phyloP scores from a whole-genome alignment of 92 coral and sea anemone species.

The Isaurus tuberculatus region DNA sequence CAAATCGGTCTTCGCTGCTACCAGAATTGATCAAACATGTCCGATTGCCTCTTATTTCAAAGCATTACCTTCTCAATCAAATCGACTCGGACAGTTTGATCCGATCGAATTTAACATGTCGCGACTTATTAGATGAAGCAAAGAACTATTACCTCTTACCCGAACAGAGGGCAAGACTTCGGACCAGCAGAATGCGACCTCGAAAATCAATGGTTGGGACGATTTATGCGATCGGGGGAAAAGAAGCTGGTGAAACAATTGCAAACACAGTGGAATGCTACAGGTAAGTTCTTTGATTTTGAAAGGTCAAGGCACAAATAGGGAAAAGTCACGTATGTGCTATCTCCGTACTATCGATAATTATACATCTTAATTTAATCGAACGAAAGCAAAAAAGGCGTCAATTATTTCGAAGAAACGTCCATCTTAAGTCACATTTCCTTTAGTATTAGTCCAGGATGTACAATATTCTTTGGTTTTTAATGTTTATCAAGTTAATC shows the following conservation, averaged over 20 bases:
- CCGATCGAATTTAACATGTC: constrained; percentile 87
- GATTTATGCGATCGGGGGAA: constrained; percentile 95
- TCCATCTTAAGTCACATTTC: too few relatives aligned
- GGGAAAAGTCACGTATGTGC: neutral
- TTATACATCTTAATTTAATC: neutral
- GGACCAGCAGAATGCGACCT: constrained; percentile 91
- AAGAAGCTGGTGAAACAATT: constrained; percentile 99
- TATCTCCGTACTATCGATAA: neutral
- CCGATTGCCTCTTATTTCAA: constrained; percentile 92
- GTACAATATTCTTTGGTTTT: too few relatives aligned
- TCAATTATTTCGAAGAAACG: too few relatives aligned
- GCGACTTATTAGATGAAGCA: constrained; percentile 96
- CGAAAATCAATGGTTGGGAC: constrained; percentile 95
- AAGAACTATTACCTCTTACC: constrained; percentile 93
- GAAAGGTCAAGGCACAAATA: neutral
- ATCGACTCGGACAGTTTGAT: constrained; percentile 88
- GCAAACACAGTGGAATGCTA: constrained; percentile 94
- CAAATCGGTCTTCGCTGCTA: constrained; percentile 77
- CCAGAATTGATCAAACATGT: constrained; percentile 83
- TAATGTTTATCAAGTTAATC: too few relatives aligned
- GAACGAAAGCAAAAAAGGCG: neutral
- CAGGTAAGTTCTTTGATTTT: constrained; percentile 62
- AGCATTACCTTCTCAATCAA: constrained; percentile 84
- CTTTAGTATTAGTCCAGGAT: too few relatives aligned
- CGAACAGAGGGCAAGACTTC: constrained; percentile 88